Conservation (phyloP, 30 jellyfish, hydroid and myxozoan species). For the Aurelia coerulea region DNA sequence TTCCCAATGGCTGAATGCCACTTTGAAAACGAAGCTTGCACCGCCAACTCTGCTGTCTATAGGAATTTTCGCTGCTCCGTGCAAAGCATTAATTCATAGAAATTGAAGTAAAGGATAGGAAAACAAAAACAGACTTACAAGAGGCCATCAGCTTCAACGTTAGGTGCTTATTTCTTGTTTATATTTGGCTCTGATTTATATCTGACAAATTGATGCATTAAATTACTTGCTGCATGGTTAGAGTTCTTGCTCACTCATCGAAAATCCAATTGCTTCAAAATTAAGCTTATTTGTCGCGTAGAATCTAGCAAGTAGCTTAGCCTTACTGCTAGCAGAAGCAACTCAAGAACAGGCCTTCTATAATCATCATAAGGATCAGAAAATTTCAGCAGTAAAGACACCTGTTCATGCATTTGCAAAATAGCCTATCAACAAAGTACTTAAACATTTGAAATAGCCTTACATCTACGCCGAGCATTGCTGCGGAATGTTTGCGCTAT, state of each 20-base stretch:
- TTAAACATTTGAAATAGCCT: neutral
- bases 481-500: too few species aligned
- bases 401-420: slow-evolving; percentile 28
- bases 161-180: slow-evolving; percentile 4
- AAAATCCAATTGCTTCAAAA: too few species aligned
- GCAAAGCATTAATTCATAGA: neutral
- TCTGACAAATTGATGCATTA: too few species aligned
- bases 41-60: too few species aligned
- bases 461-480: too few species aligned
- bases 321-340: neutral
- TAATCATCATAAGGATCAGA: slow-evolving; percentile 18
- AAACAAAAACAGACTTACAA: slow-evolving; percentile 14
- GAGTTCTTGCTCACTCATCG: slow-evolving; percentile 13
- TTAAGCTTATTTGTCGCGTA: too few species aligned
- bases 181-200: neutral
- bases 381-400: slow-evolving; percentile 21
- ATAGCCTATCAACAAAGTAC: slow-evolving; percentile 12
- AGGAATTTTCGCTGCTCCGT: too few species aligned
- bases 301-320: too few species aligned
- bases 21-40: too few species aligned
- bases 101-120: neutral
- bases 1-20: too few species aligned
- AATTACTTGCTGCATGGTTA: neutral
- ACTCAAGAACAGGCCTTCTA: slow-evolving; percentile 21
- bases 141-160: slow-evolving; percentile 35